These are phyloP conservation scores for Oreochromis mossambicus DNA, from an alignment of 2,797 vertebrate species.

Conservation along the genomic window DNA sequence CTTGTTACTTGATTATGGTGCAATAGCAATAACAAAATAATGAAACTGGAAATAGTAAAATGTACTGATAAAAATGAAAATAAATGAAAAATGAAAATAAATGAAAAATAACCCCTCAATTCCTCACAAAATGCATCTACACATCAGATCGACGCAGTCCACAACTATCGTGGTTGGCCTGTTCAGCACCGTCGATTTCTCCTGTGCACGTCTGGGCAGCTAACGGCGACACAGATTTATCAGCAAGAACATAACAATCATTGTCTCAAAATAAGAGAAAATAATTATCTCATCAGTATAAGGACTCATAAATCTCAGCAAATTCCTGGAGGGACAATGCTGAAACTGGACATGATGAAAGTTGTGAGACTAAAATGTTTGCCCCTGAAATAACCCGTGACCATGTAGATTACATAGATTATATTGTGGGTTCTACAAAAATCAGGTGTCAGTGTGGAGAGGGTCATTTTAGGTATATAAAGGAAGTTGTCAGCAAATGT, in stretches of 20 bases:
- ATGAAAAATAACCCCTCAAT: too few species aligned
- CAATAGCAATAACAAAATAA: too few species aligned
- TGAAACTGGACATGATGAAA: background rate
- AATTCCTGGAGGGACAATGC: background rate
- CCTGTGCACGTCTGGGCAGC: background rate
- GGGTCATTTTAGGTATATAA: background rate
- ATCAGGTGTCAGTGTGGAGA: background rate
- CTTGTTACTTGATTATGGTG: too few species aligned
- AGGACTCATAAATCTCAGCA: background rate
- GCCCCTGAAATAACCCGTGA: background rate
- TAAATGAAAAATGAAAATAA: too few species aligned
- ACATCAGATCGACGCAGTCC: background rate
- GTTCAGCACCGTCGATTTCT: background rate
- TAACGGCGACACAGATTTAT: background rate
- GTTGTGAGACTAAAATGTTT: background rate
- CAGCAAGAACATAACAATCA: background rate
- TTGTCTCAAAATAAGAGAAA: background rate
- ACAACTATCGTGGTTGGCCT: background rate
- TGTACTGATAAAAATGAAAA: too few species aligned
- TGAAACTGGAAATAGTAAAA: too few species aligned
- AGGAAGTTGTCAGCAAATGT: background rate
- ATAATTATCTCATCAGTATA: background rate
- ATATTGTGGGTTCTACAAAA: background rate
- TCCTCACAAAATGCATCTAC: background rate
- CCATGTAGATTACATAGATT: background rate